These are phyloP conservation scores for Stichopus horrens DNA, from an alignment of 53 echinoderm and acorn worm genomes.

Conservation along the genomic window DNA sequence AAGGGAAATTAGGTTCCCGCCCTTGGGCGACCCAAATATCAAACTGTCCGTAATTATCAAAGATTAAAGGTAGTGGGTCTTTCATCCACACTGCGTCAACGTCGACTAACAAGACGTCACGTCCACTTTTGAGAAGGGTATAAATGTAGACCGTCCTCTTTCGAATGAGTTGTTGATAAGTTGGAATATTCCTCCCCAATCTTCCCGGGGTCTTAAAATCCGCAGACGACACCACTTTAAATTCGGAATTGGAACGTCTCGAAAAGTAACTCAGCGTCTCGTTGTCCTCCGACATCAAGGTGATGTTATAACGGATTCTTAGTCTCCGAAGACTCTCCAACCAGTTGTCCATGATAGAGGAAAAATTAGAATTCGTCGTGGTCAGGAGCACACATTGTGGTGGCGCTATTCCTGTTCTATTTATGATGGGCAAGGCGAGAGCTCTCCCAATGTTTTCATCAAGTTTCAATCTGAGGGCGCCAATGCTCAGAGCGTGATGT, in stretches of 20 bases:
- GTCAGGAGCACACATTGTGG: slow-evolving; percentile 49
- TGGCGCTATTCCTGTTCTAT: not conserved
- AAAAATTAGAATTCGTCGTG: slow-evolving; percentile 53
- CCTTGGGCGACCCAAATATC: slow-evolving; percentile 47
- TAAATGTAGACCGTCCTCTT: slow-evolving; percentile 34
- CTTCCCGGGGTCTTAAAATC: not conserved
- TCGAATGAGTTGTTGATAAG: slow-evolving; percentile 8
- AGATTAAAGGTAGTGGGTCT: slow-evolving; percentile 24
- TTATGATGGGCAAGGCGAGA: not conserved
- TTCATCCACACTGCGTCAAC: not conserved
- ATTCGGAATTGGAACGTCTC: slow-evolving; percentile 42
- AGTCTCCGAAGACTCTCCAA: slow-evolving; percentile 58
- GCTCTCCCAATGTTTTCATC: not conserved
- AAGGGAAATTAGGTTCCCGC: slow-evolving; percentile 17
- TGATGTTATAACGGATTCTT: slow-evolving; percentile 48
- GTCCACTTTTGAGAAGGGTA: not conserved
- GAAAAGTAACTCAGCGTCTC: slow-evolving; percentile 52
- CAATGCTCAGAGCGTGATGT: not conserved
- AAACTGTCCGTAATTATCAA: slow-evolving; percentile 3
- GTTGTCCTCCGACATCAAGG: slow-evolving; percentile 47
- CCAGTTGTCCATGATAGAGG: slow-evolving; percentile 57
- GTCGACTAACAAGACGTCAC: slow-evolving; percentile 37
- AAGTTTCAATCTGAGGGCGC: not conserved
- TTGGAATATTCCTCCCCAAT: not conserved
- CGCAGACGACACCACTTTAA: not conserved